A percentile compares a stretch with the other conserved stretches of the same genome.
Conservation (phyloP, 2,888 invertebrate species). For the Deilephila porcellus region DNA sequence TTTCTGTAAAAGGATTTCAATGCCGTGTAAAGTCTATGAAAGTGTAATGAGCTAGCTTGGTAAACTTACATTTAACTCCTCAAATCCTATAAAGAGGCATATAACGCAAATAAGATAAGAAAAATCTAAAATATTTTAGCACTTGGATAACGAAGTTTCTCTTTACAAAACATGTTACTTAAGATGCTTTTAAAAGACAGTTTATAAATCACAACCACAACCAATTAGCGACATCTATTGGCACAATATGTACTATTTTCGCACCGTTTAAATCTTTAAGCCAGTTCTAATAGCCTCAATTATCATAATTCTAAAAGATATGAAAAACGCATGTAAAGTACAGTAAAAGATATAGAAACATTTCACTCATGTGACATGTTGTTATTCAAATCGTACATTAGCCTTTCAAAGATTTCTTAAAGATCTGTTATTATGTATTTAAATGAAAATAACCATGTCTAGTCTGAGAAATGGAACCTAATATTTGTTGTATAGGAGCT, state of each 20-base stretch:
- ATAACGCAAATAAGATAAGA: too few relatives aligned
- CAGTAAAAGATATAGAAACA: not conserved
- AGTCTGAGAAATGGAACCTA: conserved; percentile 8
- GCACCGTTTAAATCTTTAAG: not conserved
- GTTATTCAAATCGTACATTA: not conserved
- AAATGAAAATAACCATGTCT: not conserved
- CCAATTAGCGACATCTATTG: conserved; percentile 2
- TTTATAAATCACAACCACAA: too few relatives aligned
- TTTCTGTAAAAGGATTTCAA: too few relatives aligned
- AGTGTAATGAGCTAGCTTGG: too few relatives aligned
- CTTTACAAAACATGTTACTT: too few relatives aligned
- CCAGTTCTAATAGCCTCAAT: not conserved
- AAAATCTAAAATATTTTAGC: too few relatives aligned
- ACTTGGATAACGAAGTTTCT: too few relatives aligned
- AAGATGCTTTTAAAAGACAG: too few relatives aligned
- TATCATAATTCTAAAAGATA: not conserved
- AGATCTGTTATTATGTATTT: not conserved
- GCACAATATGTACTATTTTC: not conserved
- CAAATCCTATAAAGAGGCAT: too few relatives aligned
- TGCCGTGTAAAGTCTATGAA: too few relatives aligned
- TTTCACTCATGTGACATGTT: not conserved
- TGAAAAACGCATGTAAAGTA: not conserved
- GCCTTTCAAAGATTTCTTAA: conserved; percentile 1
- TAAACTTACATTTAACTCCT: too few relatives aligned
- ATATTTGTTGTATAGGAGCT: not conserved